A percentile compares a stretch with the other conserved stretches of the same genome.
These are phyloP conservation scores for Polydrusus pterygomalis DNA, from an alignment of 2,888 invertebrate species.

Conservation along the genomic window DNA sequence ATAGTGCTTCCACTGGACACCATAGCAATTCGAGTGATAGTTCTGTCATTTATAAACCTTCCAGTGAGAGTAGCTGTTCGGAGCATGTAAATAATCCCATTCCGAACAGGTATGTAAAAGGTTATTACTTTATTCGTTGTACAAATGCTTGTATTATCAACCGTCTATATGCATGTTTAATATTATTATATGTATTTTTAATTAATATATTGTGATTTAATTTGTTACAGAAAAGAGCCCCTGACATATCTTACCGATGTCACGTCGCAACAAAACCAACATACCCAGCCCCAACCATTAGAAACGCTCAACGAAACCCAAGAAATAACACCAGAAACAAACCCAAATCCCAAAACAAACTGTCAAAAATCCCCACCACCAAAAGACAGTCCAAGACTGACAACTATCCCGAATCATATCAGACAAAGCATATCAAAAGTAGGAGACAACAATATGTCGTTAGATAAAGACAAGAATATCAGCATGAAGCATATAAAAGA, in stretches of 20 bases:
- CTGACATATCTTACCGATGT: constrained; percentile 68
- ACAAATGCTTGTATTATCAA: not conserved
- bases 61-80: constrained; percentile 80
- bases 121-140: too few relatives aligned
- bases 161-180: too few relatives aligned
- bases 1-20: constrained; percentile 79
- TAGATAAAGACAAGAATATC: constrained; percentile 80
- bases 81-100: constrained; percentile 71
- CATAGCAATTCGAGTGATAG: constrained; percentile 84
- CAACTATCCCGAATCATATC: constrained; percentile 56
- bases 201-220: not conserved
- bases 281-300: constrained; percentile 63
- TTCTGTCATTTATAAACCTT: constrained; percentile 81
- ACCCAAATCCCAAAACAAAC: constrained; percentile 26
- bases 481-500: constrained; percentile 69
- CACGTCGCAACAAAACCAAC: constrained; percentile 56
- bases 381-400: constrained; percentile 40
- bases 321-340: constrained; percentile 46
- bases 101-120: constrained; percentile 68
- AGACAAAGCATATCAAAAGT: constrained; percentile 53
- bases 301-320: constrained; percentile 58
- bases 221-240: constrained; percentile 72
- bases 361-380: constrained; percentile 15
- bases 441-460: constrained; percentile 1
- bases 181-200: too few relatives aligned